These are phyloP conservation scores for Elegia similella DNA, from an alignment of 2,888 invertebrate genomes.

Conservation along the genomic window DNA sequence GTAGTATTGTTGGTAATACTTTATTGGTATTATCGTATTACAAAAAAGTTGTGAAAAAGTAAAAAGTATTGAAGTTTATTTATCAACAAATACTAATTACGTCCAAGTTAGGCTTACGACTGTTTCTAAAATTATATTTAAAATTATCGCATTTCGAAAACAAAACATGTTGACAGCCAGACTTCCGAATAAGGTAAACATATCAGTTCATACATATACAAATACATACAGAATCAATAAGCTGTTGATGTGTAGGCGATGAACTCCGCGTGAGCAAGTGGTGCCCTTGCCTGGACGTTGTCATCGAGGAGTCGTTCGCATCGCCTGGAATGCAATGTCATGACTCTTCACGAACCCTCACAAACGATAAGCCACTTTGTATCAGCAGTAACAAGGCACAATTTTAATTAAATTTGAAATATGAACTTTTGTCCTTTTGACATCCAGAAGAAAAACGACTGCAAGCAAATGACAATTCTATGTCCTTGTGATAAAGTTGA, in stretches of 20 bases:
- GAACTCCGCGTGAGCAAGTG: conserved; percentile 55
- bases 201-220: conserved; percentile 8
- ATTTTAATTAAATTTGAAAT: conserved; percentile 12
- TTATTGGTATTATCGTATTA: no score
- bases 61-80: no score
- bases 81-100: not conserved
- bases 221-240: conserved; percentile 25
- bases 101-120: not conserved
- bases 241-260: conserved; percentile 36
- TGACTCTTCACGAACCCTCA: conserved; percentile 53
- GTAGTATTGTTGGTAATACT: no score
- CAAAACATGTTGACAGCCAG: conserved; percentile 8
- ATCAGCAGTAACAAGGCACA: not conserved
- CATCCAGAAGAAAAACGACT: not conserved
- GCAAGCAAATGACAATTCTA: conserved; percentile 55
- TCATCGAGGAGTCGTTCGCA: conserved; percentile 75
- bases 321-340: conserved; percentile 75
- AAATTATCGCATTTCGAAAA: not conserved
- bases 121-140: no score
- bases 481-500: conserved; percentile 50
- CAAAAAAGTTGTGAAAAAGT: no score
- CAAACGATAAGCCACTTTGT: conserved; percentile 32
- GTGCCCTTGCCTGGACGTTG: conserved; percentile 79
- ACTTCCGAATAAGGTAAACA: conserved; percentile 13
- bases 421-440: conserved; percentile 31